Percentiles rank a stretch among this genome's conserved stretches.
Conservation (phyloP, 2,888 invertebrate genomes). For the Sphecodes monilicornis region DNA sequence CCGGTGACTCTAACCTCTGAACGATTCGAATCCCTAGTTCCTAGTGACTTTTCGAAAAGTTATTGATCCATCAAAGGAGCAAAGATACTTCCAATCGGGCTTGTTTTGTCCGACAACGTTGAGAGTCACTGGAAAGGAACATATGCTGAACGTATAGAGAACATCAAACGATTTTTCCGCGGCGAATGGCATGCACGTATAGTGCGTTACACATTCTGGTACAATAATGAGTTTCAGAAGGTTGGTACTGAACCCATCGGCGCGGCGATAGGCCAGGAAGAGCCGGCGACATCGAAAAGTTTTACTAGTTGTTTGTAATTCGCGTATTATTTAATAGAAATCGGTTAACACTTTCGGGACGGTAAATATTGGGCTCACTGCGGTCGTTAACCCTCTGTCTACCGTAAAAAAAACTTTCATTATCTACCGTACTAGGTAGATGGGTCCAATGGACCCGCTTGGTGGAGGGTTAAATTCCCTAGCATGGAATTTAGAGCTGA, state of each 20-base stretch:
- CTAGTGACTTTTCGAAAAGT: background rate
- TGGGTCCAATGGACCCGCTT: too few relatives aligned
- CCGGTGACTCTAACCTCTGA: background rate
- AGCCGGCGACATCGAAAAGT: slow-evolving; percentile 27
- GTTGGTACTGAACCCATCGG: slow-evolving; percentile 14
- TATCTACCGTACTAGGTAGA: too few relatives aligned
- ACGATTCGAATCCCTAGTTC: background rate
- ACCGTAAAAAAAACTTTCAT: too few relatives aligned
- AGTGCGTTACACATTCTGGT: slow-evolving; percentile 54
- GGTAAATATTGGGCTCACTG: too few relatives aligned
- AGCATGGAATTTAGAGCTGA: too few relatives aligned
- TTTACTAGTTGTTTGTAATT: background rate
- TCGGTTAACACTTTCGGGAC: background rate
- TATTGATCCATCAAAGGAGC: background rate
- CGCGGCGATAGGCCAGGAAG: slow-evolving; percentile 18
- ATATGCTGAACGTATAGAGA: background rate
- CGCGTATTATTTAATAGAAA: background rate
- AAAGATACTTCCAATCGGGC: too few relatives aligned
- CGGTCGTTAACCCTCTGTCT: too few relatives aligned
- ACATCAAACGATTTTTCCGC: slow-evolving; percentile 8
- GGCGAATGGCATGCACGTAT: slow-evolving; percentile 17
- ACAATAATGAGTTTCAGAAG: slow-evolving; percentile 49
- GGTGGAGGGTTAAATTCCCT: too few relatives aligned
- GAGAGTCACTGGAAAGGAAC: background rate
- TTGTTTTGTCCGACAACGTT: background rate